phyloP scores from a whole-genome alignment of 1,140 invertebrate species.

The Drosophila kohkoa region DNA sequence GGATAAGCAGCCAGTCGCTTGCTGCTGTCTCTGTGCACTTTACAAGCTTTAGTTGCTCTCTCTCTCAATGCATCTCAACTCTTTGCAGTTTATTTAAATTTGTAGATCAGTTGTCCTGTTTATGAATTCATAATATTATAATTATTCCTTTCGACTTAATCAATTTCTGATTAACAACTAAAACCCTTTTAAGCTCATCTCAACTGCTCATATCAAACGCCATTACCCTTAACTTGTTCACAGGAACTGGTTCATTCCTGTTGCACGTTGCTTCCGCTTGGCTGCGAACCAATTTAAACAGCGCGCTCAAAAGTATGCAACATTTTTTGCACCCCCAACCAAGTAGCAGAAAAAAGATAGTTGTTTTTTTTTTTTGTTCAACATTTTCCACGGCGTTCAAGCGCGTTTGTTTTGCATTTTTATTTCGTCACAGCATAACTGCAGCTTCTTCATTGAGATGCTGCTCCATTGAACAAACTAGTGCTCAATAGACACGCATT shows the following conservation, averaged over 20 bases:
- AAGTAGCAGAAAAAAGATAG: slow-evolving; percentile 15
- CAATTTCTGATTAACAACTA: neutral
- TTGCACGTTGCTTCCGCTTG: neutral
- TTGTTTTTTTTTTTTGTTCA: slow-evolving; percentile 53
- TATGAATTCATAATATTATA: neutral
- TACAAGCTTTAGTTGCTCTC: neutral
- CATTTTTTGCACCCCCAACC: neutral
- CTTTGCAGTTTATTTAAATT: neutral
- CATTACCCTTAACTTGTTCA: neutral
- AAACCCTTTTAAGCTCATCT: neutral
- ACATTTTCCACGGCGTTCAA: slow-evolving; percentile 57
- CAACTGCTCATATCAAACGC: neutral
- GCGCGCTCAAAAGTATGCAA: slow-evolving; percentile 65
- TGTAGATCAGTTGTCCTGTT: neutral
- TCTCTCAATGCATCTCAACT: neutral
- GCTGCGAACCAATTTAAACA: neutral
- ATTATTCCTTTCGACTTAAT: neutral
- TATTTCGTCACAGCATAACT: slow-evolving; percentile 41
- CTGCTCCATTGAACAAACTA: slow-evolving; percentile 34
- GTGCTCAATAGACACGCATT: slow-evolving; percentile 25
- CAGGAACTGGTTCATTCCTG: slow-evolving; percentile 25
- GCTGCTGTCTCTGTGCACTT: neutral
- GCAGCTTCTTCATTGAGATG: slow-evolving; percentile 8
- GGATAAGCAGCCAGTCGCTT: slow-evolving; percentile 18
- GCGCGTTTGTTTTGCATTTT: slow-evolving; percentile 32